Conservation (phyloP, 2,888 invertebrate species). For the Hydriomena furcata region DNA sequence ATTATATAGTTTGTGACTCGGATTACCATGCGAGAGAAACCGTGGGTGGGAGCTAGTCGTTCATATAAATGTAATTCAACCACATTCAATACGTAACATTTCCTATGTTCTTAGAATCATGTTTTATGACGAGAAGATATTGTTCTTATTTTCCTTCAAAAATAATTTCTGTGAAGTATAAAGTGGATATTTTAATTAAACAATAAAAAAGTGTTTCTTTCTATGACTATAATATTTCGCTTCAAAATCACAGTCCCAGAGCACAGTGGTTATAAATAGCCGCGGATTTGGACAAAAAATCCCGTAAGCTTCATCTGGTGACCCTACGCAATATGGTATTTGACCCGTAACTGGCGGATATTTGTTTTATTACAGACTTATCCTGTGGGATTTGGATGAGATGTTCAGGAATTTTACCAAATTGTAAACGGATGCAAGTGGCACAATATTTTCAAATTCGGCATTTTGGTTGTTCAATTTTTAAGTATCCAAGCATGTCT, state of each 20-base stretch:
- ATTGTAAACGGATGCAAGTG: neutral
- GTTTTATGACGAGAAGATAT: no score
- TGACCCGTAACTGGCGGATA: conserved; percentile 79
- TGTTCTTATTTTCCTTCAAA: no score
- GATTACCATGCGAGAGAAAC: no score
- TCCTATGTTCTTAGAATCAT: no score
- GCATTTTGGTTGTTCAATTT: no score
- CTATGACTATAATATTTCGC: neutral
- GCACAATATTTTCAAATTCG: neutral
- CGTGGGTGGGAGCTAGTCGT: no score
- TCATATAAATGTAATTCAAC: no score
- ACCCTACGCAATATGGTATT: conserved; percentile 79
- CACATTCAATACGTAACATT: no score
- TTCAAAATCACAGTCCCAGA: conserved; percentile 34
- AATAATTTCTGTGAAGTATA: no score
- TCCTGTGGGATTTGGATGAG: conserved; percentile 63
- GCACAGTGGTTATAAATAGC: conserved; percentile 74
- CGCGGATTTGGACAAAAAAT: conserved; percentile 72
- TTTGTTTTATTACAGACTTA: conserved; percentile 74
- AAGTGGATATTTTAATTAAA: no score
- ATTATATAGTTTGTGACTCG: no score
- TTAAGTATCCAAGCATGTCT: no score
- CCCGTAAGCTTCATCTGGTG: conserved; percentile 63
- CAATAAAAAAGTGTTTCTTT: neutral
- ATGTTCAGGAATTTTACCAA: conserved; percentile 32